Percentiles rank a stretch among this genome's conserved stretches.
Evolutionary conservation across 2,888 invertebrate genomes (phyloP).

Genomic region (Lydus trimaculatus): DNA sequence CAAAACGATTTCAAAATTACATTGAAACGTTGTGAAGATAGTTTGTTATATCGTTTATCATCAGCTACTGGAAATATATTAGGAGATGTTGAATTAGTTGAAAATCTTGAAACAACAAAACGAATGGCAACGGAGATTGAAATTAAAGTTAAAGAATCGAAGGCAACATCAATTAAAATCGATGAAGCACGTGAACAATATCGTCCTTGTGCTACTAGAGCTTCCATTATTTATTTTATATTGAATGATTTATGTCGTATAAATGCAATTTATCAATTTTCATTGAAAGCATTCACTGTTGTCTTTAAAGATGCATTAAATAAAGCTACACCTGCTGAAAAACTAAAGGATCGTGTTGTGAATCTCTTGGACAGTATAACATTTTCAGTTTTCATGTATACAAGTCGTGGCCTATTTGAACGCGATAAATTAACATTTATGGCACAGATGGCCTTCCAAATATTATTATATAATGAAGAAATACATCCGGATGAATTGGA

Average conservation of each 20-base stretch:
- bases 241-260: constrained; percentile 91
- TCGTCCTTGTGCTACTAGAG: constrained; percentile 82
- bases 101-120: constrained; percentile 93
- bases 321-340: constrained; percentile 72
- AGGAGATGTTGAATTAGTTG: constrained; percentile 87
- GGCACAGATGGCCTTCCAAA: constrained; percentile 79
- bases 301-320: constrained; percentile 88
- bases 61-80: constrained; percentile 92
- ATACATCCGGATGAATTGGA: constrained; percentile 81
- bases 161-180: constrained; percentile 84
- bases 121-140: constrained; percentile 91
- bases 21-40: constrained; percentile 89
- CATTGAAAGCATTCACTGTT: constrained; percentile 90
- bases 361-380: constrained; percentile 89
- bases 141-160: constrained; percentile 85
- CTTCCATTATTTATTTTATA: constrained; percentile 92
- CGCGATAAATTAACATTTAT: constrained; percentile 90
- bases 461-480: constrained; percentile 70
- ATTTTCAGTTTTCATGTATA: constrained; percentile 86
- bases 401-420: constrained; percentile 90
- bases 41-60: constrained; percentile 83
- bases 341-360: constrained; percentile 73
- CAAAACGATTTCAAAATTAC: constrained; percentile 96
- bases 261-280: constrained; percentile 96
- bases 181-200: constrained; percentile 92